A percentile compares a stretch with the other conserved stretches of the same genome.
These are phyloP conservation scores for Polyommatus icarus DNA, from an alignment of 2,888 invertebrate genomes.

Conservation along the genomic window DNA sequence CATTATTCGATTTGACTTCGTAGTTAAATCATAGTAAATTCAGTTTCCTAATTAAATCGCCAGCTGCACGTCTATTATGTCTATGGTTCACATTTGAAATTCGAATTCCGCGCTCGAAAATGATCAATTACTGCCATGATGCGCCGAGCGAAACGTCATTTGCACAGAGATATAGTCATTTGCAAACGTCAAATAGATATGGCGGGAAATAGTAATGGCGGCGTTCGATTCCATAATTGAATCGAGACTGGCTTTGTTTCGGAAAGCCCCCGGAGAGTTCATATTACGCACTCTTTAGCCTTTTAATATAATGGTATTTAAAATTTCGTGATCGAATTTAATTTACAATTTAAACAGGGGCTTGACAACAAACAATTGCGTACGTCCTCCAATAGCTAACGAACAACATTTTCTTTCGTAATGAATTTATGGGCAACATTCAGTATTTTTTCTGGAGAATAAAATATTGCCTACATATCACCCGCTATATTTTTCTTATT, in stretches of 20 bases:
- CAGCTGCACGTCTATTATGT: background rate
- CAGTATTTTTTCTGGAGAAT: too few relatives aligned
- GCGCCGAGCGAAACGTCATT: constrained; percentile 9
- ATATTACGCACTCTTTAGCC: background rate
- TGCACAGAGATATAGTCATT: constrained; percentile 14
- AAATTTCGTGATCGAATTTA: background rate
- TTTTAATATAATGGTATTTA: background rate
- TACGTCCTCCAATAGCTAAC: too few relatives aligned
- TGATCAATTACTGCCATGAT: constrained; percentile 8
- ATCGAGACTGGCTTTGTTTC: background rate
- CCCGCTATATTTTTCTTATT: background rate
- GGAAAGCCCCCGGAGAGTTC: background rate
- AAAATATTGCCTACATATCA: too few relatives aligned
- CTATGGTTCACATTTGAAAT: background rate
- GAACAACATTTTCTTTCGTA: too few relatives aligned
- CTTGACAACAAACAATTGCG: too few relatives aligned
- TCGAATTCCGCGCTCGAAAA: background rate
- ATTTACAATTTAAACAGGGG: background rate
- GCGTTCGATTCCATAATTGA: constrained; percentile 3
- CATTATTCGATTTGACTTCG: too few relatives aligned
- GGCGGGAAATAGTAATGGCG: constrained; percentile 11
- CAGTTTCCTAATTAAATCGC: background rate
- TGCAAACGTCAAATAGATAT: constrained; percentile 14
- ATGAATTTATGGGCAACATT: too few relatives aligned
- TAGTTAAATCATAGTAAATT: too few relatives aligned